Evolutionary conservation across 2,113 vertebrate genomes (phyloP).

Genomic region (Illadopsis cleaveri): DNA sequence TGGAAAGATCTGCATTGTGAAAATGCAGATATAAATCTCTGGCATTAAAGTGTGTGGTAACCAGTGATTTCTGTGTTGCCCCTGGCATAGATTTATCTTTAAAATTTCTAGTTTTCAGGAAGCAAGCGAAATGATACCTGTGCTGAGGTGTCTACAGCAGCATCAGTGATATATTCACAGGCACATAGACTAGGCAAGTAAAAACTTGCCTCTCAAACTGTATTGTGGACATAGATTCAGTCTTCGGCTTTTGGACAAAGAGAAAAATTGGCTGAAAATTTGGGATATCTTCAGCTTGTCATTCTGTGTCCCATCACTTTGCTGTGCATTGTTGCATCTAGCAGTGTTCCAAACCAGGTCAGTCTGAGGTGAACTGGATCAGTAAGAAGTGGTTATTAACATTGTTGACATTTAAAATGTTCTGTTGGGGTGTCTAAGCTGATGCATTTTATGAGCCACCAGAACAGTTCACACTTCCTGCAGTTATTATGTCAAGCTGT

Average conservation of each 20-base stretch:
- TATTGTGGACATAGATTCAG: not conserved
- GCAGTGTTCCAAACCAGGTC: not conserved
- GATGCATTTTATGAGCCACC: not conserved
- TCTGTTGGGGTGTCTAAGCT: not conserved
- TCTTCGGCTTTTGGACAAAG: not conserved
- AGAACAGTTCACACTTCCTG: not conserved
- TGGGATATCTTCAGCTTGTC: not conserved
- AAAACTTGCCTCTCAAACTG: not conserved
- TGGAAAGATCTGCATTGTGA: not conserved
- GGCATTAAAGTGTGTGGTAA: not conserved
- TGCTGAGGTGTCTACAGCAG: not conserved
- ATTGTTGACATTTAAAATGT: not conserved
- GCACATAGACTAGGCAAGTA: not conserved
- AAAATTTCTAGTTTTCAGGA: not conserved
- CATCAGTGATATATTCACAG: not conserved
- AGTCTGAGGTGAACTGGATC: not conserved
- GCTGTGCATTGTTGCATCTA: not conserved
- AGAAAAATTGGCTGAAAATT: not conserved
- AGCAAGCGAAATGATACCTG: not conserved
- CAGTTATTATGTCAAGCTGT: not conserved
- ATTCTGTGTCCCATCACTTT: not conserved
- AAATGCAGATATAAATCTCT: not conserved
- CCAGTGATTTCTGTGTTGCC: not conserved
- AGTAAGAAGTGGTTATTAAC: not conserved
- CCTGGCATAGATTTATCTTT: not conserved